Conservation (phyloP, 2,888 invertebrate species). For the Disparrhopalites patrizii region DNA sequence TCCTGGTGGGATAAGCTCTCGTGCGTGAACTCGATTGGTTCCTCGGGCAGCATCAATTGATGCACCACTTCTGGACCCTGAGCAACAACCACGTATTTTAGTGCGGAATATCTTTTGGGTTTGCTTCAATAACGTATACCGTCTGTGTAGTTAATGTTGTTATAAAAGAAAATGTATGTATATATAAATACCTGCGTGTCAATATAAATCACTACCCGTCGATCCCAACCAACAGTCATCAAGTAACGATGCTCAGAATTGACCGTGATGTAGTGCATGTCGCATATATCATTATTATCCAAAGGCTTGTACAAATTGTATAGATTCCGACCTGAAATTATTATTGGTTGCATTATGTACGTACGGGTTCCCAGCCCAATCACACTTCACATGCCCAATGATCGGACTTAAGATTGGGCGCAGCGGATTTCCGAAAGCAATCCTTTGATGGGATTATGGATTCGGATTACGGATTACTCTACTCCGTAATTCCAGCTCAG, state of each 20-base stretch:
- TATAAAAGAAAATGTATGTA: background rate
- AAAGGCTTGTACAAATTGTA: conserved; percentile 34
- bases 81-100: too few relatives aligned
- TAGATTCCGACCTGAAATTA: conserved; percentile 32
- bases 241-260: conserved; percentile 33
- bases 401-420: too few relatives aligned
- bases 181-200: conserved; percentile 24
- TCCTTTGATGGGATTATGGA: too few relatives aligned
- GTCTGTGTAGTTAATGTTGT: background rate
- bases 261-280: conserved; percentile 35
- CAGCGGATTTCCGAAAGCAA: too few relatives aligned
- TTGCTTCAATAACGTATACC: background rate
- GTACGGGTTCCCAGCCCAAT: too few relatives aligned
- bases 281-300: conserved; percentile 30
- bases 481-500: too few relatives aligned
- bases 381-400: too few relatives aligned
- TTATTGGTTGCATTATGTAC: too few relatives aligned
- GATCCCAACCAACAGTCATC: conserved; percentile 34
- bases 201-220: conserved; percentile 28
- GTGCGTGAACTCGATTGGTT: conserved; percentile 26
- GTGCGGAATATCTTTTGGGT: too few relatives aligned
- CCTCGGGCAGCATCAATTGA: conserved; percentile 21
- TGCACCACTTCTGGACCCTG: conserved; percentile 33
- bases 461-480: too few relatives aligned
- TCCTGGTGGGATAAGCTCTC: conserved; percentile 21